These are phyloP conservation scores for Ifrita kowaldi DNA, from an alignment of 2,113 vertebrate genomes.

Conservation along the genomic window DNA sequence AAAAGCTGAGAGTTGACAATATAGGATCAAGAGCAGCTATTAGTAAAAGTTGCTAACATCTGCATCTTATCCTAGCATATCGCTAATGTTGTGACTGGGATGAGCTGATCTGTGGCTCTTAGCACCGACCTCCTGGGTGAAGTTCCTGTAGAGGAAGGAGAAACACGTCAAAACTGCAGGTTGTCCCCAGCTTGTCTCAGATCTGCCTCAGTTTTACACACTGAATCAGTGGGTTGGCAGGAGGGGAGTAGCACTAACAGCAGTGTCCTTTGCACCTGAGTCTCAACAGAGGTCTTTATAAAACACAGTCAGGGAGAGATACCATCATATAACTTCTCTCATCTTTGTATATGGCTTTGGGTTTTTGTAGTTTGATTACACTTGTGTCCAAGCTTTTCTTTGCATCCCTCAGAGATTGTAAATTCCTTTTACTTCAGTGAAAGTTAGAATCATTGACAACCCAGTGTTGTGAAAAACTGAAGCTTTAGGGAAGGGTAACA, in stretches of 20 bases:
- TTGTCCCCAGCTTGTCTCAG: not conserved
- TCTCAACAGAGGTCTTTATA: not conserved
- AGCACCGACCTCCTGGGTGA: fast-evolving
- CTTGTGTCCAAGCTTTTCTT: not conserved
- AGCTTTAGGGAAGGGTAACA: not conserved
- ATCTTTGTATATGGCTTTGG: not conserved
- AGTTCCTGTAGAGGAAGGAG: not conserved
- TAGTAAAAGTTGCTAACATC: not conserved
- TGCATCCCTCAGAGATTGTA: not conserved
- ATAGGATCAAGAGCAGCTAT: not conserved
- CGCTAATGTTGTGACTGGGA: not conserved
- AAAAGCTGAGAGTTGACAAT: not conserved
- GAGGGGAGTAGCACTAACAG: not conserved
- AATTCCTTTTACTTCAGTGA: not conserved
- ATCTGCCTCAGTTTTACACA: not conserved
- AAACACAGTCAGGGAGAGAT: not conserved
- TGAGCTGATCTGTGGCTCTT: not conserved
- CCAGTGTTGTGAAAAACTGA: not conserved
- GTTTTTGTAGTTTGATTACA: not conserved
- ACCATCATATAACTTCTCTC: fast-evolving
- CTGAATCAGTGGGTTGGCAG: not conserved
- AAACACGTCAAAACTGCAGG: not conserved
- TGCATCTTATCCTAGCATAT: not conserved
- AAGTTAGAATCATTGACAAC: not conserved
- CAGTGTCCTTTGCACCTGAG: not conserved